phyloP scores from a whole-genome alignment of 2,113 vertebrate genomes.

The Heterochromis multidens region DNA sequence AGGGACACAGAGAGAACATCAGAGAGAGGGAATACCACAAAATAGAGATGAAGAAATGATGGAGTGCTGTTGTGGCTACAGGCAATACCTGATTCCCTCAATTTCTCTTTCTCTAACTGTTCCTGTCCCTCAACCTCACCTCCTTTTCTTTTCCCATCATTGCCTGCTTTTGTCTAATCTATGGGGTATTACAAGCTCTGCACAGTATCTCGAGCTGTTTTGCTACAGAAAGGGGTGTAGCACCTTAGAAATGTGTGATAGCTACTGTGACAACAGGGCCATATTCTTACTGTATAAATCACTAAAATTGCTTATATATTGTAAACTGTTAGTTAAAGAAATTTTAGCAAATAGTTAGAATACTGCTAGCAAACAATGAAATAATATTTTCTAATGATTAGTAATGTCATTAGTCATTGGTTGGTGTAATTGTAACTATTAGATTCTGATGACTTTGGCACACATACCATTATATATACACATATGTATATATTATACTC shows the following conservation, averaged over 20 bases:
- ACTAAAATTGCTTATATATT: neutral
- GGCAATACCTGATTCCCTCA: constrained; percentile 28
- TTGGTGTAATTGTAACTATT: neutral
- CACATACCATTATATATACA: no score
- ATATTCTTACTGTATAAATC: accelerated
- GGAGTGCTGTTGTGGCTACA: constrained; percentile 35
- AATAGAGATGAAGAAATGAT: constrained; percentile 50
- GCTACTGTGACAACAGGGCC: neutral
- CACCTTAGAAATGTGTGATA: neutral
- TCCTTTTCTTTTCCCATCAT: neutral
- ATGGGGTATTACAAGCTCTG: neutral
- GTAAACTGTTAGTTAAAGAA: neutral
- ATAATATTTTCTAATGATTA: neutral
- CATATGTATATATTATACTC: no score
- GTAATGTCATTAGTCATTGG: neutral
- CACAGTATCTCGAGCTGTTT: neutral
- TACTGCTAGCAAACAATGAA: neutral
- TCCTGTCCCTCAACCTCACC: neutral
- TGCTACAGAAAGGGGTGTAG: neutral
- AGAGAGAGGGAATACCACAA: constrained; percentile 25
- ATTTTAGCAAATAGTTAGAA: neutral
- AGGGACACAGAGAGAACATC: constrained; percentile 32
- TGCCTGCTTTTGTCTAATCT: neutral
- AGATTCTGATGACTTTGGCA: no score
- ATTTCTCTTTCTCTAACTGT: constrained; percentile 20